Evolutionary conservation across 2,797 vertebrate species (phyloP).

Genomic region (Avahi laniger): DNA sequence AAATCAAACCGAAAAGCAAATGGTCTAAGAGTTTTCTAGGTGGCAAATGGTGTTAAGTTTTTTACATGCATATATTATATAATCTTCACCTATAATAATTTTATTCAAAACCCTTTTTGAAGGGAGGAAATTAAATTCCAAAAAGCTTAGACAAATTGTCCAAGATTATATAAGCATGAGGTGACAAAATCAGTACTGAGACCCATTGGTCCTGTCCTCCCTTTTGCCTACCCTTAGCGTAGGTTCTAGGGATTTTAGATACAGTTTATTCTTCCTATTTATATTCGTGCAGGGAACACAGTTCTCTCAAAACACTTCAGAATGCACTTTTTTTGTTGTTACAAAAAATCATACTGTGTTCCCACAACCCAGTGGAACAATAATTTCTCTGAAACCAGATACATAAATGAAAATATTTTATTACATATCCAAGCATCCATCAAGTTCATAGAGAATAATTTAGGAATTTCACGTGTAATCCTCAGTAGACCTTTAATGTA

Average conservation of each 20-base stretch:
- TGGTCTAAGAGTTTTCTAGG: not conserved
- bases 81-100: not conserved
- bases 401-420: slow-evolving; percentile 3
- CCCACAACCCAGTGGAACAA: not conserved
- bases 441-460: not conserved
- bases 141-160: not conserved
- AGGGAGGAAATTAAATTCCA: not conserved
- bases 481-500: not conserved
- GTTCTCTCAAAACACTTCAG: not conserved
- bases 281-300: not conserved
- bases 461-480: not conserved
- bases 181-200: not conserved
- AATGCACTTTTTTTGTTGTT: not conserved
- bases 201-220: not conserved
- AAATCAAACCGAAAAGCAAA: not conserved
- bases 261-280: not conserved
- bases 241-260: not conserved
- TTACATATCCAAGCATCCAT: not conserved
- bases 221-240: not conserved
- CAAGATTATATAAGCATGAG: not conserved
- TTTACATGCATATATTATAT: not conserved
- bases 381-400: not conserved
- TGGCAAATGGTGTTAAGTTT: not conserved
- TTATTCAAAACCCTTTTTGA: not conserved
- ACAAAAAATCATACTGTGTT: too few relatives aligned